Conservation (phyloP, 2,113 vertebrate genomes). For the Bombycilla garrulus region DNA sequence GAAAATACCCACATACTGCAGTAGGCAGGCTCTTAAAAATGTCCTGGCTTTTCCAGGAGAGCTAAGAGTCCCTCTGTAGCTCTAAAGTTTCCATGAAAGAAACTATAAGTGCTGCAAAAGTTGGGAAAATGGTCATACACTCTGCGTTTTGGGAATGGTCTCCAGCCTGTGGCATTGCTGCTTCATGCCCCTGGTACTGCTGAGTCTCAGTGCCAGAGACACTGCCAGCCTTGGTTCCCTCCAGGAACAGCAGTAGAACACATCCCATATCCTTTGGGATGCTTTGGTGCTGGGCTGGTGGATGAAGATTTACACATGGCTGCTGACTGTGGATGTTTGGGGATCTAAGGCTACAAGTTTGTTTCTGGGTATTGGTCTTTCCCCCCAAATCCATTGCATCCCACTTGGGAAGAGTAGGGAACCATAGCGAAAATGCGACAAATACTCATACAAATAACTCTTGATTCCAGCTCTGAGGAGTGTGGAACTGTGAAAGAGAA, state of each 20-base stretch:
- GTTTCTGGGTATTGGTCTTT: neutral
- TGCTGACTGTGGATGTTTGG: accelerated
- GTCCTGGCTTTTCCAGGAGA: neutral
- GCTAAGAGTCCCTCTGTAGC: neutral
- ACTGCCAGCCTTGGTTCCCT: accelerated
- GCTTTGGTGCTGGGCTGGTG: neutral
- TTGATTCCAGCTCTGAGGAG: neutral
- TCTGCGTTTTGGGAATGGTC: accelerated
- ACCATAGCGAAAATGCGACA: neutral
- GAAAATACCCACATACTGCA: slow-evolving; percentile 49
- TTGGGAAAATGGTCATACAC: neutral
- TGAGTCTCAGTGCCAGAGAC: neutral
- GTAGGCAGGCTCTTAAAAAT: neutral
- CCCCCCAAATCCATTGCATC: neutral
- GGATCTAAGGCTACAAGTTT: neutral
- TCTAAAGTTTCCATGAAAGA: neutral
- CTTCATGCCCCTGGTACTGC: neutral
- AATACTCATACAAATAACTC: neutral
- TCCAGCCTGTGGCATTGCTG: neutral
- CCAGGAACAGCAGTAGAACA: neutral
- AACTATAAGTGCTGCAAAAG: neutral
- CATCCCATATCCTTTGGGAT: neutral
- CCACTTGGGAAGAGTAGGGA: neutral
- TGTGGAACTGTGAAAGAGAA: neutral
- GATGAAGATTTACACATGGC: neutral